These are phyloP conservation scores for Isichthys henryi DNA, from an alignment of 2,113 vertebrate species.

Conservation along the genomic window DNA sequence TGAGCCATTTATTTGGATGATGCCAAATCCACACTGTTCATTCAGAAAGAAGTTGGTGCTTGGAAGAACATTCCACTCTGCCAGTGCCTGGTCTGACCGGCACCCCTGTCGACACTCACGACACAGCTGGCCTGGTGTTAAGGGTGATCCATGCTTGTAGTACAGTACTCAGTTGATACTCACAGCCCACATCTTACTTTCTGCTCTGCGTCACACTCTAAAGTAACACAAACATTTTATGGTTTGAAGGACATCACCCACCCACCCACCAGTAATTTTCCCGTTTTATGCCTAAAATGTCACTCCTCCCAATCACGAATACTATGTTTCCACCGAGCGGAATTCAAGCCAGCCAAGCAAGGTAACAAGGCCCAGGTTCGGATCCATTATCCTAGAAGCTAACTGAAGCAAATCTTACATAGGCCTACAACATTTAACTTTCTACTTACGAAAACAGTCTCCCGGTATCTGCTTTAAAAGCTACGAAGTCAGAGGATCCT, in stretches of 20 bases:
- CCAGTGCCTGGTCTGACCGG: too few species aligned
- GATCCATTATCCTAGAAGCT: not conserved
- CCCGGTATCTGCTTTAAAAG: not conserved
- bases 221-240: not conserved
- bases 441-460: not conserved
- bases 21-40: not conserved
- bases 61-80: not conserved
- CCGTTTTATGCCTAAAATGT: not conserved
- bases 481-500: not conserved
- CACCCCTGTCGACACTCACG: not conserved
- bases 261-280: not conserved
- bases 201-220: not conserved
- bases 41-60: not conserved
- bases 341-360: not conserved
- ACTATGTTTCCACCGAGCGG: not conserved
- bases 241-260: not conserved
- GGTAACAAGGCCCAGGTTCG: not conserved
- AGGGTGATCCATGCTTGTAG: not conserved
- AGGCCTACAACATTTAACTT: not conserved
- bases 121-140: not conserved
- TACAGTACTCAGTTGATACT: not conserved
- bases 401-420: too few species aligned
- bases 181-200: not conserved
- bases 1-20: not conserved
- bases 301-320: not conserved